A percentile compares a stretch with the other conserved stretches of the same genome.
These are phyloP conservation scores for Lagria hirta DNA, from an alignment of 2,888 invertebrate genomes.

Conservation along the genomic window DNA sequence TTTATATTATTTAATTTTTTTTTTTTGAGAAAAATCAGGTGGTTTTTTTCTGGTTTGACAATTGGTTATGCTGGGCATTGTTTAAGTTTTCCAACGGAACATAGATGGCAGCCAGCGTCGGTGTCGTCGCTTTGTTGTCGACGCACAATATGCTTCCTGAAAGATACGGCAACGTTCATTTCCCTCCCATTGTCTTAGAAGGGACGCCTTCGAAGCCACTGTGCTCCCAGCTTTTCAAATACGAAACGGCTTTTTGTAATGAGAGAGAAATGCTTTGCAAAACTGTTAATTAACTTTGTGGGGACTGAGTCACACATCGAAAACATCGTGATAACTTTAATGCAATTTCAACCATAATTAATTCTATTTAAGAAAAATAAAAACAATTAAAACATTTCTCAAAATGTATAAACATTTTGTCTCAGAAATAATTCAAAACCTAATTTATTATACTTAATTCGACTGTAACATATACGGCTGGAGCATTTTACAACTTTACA, in stretches of 20 bases:
- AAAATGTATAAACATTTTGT: too few relatives aligned
- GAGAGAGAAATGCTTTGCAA: slow-evolving; percentile 11
- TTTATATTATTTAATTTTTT: too few relatives aligned
- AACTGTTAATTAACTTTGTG: slow-evolving; percentile 17
- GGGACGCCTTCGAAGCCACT: slow-evolving; percentile 32
- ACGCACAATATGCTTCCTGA: slow-evolving; percentile 48
- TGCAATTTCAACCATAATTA: too few relatives aligned
- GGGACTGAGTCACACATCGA: neutral
- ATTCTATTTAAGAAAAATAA: too few relatives aligned
- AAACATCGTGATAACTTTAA: too few relatives aligned
- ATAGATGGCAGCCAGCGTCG: slow-evolving; percentile 40
- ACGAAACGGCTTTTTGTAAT: slow-evolving; percentile 11
- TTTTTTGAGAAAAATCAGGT: too few relatives aligned
- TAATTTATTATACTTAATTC: too few relatives aligned
- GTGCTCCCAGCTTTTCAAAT: slow-evolving; percentile 11
- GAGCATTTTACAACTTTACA: too few relatives aligned
- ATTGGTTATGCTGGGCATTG: slow-evolving; percentile 33
- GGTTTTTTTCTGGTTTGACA: slow-evolving; percentile 33
- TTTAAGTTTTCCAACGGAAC: slow-evolving; percentile 43
- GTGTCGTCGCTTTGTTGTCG: slow-evolving; percentile 38
- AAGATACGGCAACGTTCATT: slow-evolving; percentile 51
- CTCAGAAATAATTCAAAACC: too few relatives aligned
- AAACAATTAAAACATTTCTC: too few relatives aligned
- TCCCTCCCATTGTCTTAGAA: slow-evolving; percentile 49
- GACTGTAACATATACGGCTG: too few relatives aligned